Conservation (phyloP, 2,888 invertebrate genomes). For the Heliconius aoede region DNA sequence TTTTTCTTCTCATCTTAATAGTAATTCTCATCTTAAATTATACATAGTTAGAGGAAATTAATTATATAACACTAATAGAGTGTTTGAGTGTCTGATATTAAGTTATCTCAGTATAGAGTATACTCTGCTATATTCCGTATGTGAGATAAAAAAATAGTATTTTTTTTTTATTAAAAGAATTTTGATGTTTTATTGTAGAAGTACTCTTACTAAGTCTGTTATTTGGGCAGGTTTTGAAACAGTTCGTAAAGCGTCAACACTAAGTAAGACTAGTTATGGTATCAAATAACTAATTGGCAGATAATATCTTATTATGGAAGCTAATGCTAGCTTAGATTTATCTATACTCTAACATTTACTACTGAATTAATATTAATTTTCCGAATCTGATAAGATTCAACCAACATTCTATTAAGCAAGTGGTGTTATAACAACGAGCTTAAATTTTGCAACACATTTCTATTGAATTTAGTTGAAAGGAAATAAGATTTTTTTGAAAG, state of each 20-base stretch:
- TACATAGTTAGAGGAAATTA: too few relatives aligned
- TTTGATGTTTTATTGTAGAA: too few relatives aligned
- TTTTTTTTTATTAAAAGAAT: too few relatives aligned
- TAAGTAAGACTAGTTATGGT: neutral
- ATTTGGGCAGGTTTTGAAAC: neutral
- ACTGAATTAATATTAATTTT: constrained; percentile 23
- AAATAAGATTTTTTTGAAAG: too few relatives aligned
- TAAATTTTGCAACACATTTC: neutral
- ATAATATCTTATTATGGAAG: constrained; percentile 27
- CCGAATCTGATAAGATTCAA: constrained; percentile 30
- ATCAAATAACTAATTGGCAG: constrained; percentile 29
- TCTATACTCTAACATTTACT: constrained; percentile 21
- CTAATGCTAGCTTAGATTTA: constrained; percentile 24
- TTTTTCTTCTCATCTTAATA: too few relatives aligned
- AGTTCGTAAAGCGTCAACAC: neutral
- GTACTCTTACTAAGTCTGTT: too few relatives aligned
- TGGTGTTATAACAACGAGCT: constrained; percentile 13
- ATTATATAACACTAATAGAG: too few relatives aligned
- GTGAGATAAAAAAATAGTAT: neutral
- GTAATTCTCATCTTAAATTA: too few relatives aligned
- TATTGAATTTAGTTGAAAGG: neutral
- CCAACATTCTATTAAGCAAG: constrained; percentile 24
- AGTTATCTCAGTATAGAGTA: too few relatives aligned
- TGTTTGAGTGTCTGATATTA: too few relatives aligned
- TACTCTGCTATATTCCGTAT: too few relatives aligned